phyloP scores from a whole-genome alignment of 2,113 vertebrate genomes.

The Dasypus novemcinctus region DNA sequence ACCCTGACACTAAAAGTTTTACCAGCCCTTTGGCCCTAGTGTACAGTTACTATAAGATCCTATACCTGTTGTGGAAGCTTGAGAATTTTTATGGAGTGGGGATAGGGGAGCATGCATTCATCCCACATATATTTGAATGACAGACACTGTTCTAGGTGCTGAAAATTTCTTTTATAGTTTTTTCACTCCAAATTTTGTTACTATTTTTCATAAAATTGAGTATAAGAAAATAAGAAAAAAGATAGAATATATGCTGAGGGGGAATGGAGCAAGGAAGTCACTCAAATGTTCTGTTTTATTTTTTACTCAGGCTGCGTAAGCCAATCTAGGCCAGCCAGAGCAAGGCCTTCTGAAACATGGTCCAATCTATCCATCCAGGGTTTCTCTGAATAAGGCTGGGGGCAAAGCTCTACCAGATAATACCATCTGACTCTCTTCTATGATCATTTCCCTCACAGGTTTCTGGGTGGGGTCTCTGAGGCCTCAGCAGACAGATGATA shows the following conservation, averaged over 20 bases:
- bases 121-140: neutral
- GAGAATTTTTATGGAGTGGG: neutral
- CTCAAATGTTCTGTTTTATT: neutral
- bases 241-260: neutral
- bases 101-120: neutral
- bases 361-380: neutral
- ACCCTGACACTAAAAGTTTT: neutral
- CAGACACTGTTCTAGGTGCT: neutral
- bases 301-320: neutral
- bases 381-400: neutral
- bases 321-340: neutral
- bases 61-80: neutral
- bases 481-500: neutral
- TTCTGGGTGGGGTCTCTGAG: neutral
- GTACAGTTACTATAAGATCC: neutral
- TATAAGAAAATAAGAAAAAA: constrained; percentile 12
- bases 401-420: neutral
- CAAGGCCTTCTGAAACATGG: neutral
- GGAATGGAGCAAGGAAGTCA: neutral
- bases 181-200: neutral
- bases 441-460: neutral
- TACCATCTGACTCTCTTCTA: neutral
- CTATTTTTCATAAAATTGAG: neutral
- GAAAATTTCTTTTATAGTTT: neutral
- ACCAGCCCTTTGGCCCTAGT: neutral